phyloP scores from a whole-genome alignment of 1,140 invertebrate genomes.

The Manduca sexta region DNA sequence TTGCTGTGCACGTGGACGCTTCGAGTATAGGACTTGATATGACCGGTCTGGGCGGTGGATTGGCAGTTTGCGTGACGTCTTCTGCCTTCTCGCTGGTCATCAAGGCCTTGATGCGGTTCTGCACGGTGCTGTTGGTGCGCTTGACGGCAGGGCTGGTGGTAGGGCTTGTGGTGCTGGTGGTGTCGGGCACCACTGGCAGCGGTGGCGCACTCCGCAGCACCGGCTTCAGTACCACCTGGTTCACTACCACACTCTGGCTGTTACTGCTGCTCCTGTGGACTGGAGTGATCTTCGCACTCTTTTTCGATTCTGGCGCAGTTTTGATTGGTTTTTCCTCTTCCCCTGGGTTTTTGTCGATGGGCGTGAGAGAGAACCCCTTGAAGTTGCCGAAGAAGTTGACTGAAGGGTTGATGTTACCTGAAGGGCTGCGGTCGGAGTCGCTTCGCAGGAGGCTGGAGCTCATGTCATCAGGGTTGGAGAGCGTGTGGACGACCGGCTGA shows the following conservation, averaged over 20 bases:
- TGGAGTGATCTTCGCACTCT: conserved; percentile 61
- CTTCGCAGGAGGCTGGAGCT: conserved; percentile 74
- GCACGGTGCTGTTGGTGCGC: conserved; percentile 58
- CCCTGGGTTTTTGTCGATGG: conserved; percentile 73
- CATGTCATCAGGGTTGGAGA: conserved; percentile 76
- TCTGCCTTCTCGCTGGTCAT: conserved; percentile 69
- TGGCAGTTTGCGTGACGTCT: conserved; percentile 23
- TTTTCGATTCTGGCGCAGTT: conserved; percentile 14
- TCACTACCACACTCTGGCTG: conserved; percentile 44
- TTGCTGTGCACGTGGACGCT: conserved; percentile 84
- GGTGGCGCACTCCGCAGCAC: conserved; percentile 65
- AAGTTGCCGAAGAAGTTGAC: conserved; percentile 86
- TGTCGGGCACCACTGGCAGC: conserved; percentile 60
- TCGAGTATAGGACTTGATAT: conserved; percentile 87
- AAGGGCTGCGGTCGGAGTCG: conserved; percentile 68
- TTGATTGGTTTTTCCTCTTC: conserved; percentile 9
- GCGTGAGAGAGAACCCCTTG: conserved; percentile 86
- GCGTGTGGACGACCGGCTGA: conserved; percentile 73
- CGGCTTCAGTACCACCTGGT: conserved; percentile 50
- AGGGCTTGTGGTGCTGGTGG: conserved; percentile 35
- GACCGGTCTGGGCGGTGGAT: conserved; percentile 78
- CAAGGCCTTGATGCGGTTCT: conserved; percentile 60
- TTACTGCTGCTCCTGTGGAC: conserved; percentile 59
- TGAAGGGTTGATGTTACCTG: conserved; percentile 70
- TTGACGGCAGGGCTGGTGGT: conserved; percentile 56